These are phyloP conservation scores for Anagrus nilaparvatae DNA, from an alignment of 1,140 invertebrate species.

Conservation along the genomic window DNA sequence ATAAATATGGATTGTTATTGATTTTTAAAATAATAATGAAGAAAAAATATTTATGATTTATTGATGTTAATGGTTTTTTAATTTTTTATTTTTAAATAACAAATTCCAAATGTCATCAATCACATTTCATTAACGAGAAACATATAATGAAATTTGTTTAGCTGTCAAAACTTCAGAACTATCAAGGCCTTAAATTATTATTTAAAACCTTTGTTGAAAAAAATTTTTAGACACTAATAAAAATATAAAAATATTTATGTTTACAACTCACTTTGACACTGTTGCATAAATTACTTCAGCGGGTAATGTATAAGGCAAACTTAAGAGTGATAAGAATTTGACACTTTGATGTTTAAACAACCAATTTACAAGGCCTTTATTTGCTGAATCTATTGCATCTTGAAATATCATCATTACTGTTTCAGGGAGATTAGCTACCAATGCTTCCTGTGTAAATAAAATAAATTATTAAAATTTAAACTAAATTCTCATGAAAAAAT, in stretches of 20 bases:
- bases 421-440: slow-evolving; percentile 76
- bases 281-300: slow-evolving; percentile 76
- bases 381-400: slow-evolving; percentile 83
- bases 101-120: too few species aligned
- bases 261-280: slow-evolving; percentile 62
- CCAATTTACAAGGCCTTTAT: slow-evolving; percentile 84
- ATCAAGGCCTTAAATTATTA: background rate
- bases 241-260: background rate
- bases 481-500: background rate
- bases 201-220: too few species aligned
- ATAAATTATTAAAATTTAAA: slow-evolving; percentile 9
- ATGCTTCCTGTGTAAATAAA: slow-evolving; percentile 60
- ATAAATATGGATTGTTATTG: too few species aligned
- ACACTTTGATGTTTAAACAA: slow-evolving; percentile 73
- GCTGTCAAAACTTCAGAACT: too few species aligned
- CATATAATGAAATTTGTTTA: too few species aligned
- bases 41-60: too few species aligned
- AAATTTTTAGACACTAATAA: background rate
- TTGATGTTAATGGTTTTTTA: too few species aligned
- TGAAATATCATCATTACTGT: slow-evolving; percentile 79
- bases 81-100: too few species aligned
- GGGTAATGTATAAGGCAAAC: slow-evolving; percentile 74
- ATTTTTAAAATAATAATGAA: too few species aligned
- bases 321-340: slow-evolving; percentile 65
- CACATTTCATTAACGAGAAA: too few species aligned